Evolutionary conservation across 2,888 invertebrate species (phyloP).

Genomic region (Lamellibrachia columna): DNA sequence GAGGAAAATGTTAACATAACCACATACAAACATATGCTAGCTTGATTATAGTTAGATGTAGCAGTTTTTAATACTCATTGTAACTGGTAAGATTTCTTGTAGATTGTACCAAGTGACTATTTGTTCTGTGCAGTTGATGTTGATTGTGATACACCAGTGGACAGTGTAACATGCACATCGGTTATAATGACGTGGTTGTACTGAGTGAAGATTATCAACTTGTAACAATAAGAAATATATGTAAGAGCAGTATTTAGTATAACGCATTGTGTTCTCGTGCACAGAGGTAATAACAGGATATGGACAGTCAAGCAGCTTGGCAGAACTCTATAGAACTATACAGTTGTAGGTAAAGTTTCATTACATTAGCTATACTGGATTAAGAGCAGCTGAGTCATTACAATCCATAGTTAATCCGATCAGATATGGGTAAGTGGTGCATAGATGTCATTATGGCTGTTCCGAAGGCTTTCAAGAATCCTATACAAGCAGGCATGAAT

Average conservation of each 20-base stretch:
- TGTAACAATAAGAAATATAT: background rate
- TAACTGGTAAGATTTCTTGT: background rate
- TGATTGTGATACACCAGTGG: background rate
- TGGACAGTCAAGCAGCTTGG: background rate
- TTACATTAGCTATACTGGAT: background rate
- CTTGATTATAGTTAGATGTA: no score
- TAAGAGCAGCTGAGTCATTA: background rate
- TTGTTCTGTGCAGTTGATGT: background rate
- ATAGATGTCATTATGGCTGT: background rate
- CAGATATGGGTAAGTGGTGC: conserved; percentile 3
- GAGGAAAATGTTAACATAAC: no score
- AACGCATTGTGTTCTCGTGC: background rate
- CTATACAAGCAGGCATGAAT: background rate
- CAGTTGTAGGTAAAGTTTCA: background rate
- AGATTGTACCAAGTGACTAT: background rate
- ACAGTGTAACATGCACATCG: background rate
- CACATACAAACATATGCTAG: no score
- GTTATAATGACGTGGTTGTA: background rate
- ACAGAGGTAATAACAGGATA: background rate
- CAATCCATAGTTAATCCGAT: background rate
- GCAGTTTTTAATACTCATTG: background rate
- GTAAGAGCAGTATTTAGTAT: background rate
- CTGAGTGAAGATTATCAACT: background rate
- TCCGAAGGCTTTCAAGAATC: background rate
- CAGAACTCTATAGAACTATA: background rate